These are phyloP conservation scores for Pseudomyrmex cubaensis DNA, from an alignment of 1,140 invertebrate genomes.

Conservation along the genomic window DNA sequence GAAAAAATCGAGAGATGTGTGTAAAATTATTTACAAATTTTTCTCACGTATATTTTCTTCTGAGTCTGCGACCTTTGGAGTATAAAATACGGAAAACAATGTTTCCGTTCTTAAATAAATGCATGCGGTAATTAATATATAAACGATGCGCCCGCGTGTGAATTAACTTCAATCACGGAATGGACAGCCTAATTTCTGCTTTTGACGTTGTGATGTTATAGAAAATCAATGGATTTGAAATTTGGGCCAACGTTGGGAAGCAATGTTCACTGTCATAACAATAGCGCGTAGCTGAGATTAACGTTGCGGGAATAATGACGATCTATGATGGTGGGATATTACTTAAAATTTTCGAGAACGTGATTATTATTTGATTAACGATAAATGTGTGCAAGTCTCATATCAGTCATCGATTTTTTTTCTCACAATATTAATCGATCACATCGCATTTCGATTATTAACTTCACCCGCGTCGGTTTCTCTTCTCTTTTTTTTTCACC, in stretches of 20 bases:
- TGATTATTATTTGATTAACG: conserved; percentile 10
- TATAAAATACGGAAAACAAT: neutral
- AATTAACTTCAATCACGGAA: conserved; percentile 42
- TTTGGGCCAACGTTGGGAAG: conserved; percentile 21
- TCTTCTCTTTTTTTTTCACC: neutral
- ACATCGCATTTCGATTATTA: conserved; percentile 40
- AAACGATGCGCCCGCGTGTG: neutral
- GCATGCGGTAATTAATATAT: conserved; percentile 19
- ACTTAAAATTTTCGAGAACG: conserved; percentile 11
- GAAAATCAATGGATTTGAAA: conserved; percentile 56
- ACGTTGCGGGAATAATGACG: neutral
- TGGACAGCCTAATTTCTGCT: conserved; percentile 48
- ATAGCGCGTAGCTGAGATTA: neutral
- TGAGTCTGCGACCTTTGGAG: neutral
- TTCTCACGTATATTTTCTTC: no score
- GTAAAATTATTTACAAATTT: neutral
- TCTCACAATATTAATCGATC: conserved; percentile 29
- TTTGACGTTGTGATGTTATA: conserved; percentile 21
- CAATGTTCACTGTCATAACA: conserved; percentile 34
- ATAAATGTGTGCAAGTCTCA: neutral
- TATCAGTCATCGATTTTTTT: conserved; percentile 10
- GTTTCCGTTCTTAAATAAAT: neutral
- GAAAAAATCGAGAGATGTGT: no score
- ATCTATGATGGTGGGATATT: conserved; percentile 42
- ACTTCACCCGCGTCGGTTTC: neutral